Evolutionary conservation across 2,797 vertebrate species (phyloP).

Genomic region (Podargus strigoides): DNA sequence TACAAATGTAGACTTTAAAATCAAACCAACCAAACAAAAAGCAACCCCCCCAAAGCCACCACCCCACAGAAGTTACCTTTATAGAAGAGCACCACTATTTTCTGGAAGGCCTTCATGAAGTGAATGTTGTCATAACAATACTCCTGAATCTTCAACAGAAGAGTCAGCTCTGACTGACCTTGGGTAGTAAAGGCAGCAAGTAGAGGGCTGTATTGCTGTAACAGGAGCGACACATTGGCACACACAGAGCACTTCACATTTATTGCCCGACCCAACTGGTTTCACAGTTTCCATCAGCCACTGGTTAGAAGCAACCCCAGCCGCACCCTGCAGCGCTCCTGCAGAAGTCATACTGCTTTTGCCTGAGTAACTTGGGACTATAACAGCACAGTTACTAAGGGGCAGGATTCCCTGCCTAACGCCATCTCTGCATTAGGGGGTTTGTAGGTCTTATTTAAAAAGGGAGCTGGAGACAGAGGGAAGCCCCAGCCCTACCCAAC

Average conservation of each 20-base stretch:
- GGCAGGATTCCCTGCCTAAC: background rate
- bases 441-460: background rate
- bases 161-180: constrained; percentile 92
- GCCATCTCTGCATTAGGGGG: background rate
- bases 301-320: background rate
- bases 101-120: constrained; percentile 99
- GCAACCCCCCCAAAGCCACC: background rate
- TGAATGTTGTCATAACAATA: constrained; percentile 99
- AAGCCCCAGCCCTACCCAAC: background rate
- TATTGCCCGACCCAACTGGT: background rate
- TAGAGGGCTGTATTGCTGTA: constrained; percentile 94
- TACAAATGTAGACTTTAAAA: background rate
- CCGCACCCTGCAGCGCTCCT: background rate
- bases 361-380: background rate
- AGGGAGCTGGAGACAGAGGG: background rate
- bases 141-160: constrained; percentile 96
- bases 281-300: background rate
- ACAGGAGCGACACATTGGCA: background rate
- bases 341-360: background rate
- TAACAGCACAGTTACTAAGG: too few species aligned
- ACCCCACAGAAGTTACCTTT: constrained; percentile 79
- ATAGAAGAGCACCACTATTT: constrained; percentile 98
- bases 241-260: background rate
- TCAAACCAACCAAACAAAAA: too few species aligned
- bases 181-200: constrained; percentile 95